Evolutionary conservation across 92 coral and sea anemone species (phyloP).

Genomic region (Palythoa caribaeorum): DNA sequence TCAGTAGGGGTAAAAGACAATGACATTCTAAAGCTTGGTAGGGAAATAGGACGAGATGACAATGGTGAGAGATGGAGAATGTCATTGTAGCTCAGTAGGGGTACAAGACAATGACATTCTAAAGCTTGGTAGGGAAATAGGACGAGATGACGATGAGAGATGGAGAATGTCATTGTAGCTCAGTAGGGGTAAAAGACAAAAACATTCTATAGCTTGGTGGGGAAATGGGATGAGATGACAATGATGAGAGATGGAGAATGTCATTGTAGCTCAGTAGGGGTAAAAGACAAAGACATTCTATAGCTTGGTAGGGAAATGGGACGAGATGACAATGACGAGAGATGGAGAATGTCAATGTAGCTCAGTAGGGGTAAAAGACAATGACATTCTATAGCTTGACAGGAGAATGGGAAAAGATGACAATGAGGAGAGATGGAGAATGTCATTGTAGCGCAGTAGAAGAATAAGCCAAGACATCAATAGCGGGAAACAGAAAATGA

Average conservation of each 20-base stretch:
- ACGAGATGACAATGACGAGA: not conserved
- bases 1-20: too few relatives aligned
- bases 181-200: too few relatives aligned
- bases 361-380: not conserved
- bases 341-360: not conserved
- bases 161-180: not conserved
- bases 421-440: not conserved
- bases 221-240: not conserved
- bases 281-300: not conserved
- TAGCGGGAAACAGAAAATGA: not conserved
- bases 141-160: not conserved
- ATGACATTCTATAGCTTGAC: not conserved
- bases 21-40: not conserved
- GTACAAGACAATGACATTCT: not conserved
- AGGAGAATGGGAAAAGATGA: not conserved
- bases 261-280: not conserved
- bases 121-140: not conserved
- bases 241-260: not conserved
- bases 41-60: not conserved
- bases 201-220: not conserved
- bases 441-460: not conserved
- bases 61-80: not conserved
- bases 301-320: not conserved
- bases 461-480: too few relatives aligned
- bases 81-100: not conserved